phyloP scores from a whole-genome alignment of 2,888 invertebrate genomes.

The Eurytoma californica region DNA sequence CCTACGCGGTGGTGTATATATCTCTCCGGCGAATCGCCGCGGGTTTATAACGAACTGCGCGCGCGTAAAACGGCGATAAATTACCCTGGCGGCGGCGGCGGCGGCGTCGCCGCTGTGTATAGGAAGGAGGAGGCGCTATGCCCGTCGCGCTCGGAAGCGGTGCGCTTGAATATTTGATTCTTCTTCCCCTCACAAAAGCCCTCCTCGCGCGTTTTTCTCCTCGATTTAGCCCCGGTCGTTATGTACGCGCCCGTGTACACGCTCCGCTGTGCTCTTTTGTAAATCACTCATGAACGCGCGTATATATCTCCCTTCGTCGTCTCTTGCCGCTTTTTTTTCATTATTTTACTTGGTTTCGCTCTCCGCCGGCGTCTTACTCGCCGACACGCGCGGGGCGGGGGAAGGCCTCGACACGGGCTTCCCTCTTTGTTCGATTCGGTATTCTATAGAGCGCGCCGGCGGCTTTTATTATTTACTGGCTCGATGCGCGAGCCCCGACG shows the following conservation, averaged over 20 bases:
- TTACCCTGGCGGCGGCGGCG: too few relatives aligned
- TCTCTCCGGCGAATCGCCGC: too few relatives aligned
- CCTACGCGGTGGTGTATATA: too few relatives aligned
- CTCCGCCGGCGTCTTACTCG: background rate
- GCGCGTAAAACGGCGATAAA: too few relatives aligned
- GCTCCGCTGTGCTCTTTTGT: constrained; percentile 14
- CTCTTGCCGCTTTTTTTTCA: background rate
- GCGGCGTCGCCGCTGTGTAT: too few relatives aligned
- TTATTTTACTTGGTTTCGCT: background rate
- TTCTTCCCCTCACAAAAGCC: background rate
- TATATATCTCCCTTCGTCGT: background rate
- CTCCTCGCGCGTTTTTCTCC: background rate
- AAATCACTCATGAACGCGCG: constrained; percentile 27
- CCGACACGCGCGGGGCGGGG: background rate
- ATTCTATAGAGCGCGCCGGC: constrained; percentile 3
- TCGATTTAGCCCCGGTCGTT: background rate
- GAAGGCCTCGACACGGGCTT: background rate
- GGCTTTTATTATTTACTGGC: constrained; percentile 40
- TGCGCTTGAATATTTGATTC: background rate
- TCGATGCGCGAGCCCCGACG: constrained; percentile 5
- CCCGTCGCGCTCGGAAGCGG: too few relatives aligned
- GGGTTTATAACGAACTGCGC: too few relatives aligned
- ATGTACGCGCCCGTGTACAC: constrained; percentile 17
- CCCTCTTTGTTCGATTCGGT: constrained; percentile 34
- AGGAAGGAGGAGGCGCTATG: too few relatives aligned